Base-by-base conservation (phyloP, 2,888 invertebrate species). In the Crepidodera aurea region DNA sequence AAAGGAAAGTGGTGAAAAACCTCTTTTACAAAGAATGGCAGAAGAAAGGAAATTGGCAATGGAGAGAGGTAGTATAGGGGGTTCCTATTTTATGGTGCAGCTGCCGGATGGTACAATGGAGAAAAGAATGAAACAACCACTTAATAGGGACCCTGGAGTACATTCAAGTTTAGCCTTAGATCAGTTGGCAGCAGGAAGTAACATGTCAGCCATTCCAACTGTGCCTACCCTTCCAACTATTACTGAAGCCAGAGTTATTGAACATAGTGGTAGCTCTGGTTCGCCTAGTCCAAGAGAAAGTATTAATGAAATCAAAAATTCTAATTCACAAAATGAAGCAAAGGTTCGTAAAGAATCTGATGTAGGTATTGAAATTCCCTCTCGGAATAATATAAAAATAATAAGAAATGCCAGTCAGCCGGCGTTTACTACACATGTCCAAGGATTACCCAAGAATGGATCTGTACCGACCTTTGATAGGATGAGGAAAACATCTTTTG, bases 61-160 rank as follows among this genome's bases (percentile, higher is more conserved):
- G 91, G 94, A 95, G 79, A 85, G 93, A 32, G 94, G 94, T 0
- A 94, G 94, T 22, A 91, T 95, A 64, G 92, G 74, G 13, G 77
- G 77, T 83, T 78, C 78, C 1, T 78, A 78, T 60, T 78, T 78
- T 61, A 76, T 88, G 81, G 94, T 95, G 1, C 93, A 95, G 76
- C 83, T 94, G 69, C 94, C 94, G 1, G 95, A 96, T 75, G 95
- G 95, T 64, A 91, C 92, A 12, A 92, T 93, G 91, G 94, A 95
- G 79, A 90, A 90, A 75, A 86, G 94, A 75, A 84, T 92, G 84
- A 95, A 95, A 84, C 90, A 93, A 87, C 94, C 94, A 25, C 84
- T 95, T 67, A 96, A 96, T 82, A 88, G 93, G 66, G 96, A 96
- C 83, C 95, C 96, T 2, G 96, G 96, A 53, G 96, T 95, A 48